A percentile compares a stretch with the other conserved stretches of the same genome.
Evolutionary conservation across 2,888 invertebrate genomes (phyloP).

Genomic region (Trichacis sp.): DNA sequence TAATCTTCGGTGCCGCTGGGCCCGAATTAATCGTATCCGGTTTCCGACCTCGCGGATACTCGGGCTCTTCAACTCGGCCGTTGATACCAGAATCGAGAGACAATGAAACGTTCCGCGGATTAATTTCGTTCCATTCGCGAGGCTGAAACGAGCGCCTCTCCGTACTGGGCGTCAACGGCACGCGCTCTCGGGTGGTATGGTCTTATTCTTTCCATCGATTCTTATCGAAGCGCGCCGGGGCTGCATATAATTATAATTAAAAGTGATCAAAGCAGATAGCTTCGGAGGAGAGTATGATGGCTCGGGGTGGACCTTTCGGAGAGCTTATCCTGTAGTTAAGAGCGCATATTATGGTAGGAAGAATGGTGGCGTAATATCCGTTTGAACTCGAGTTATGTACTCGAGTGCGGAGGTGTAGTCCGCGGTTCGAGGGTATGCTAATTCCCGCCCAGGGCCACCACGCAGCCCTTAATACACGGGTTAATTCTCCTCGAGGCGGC

Average conservation of each 20-base stretch:
- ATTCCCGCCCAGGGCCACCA: conserved; percentile 67
- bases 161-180: conserved; percentile 65
- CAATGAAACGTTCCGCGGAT: too few relatives aligned
- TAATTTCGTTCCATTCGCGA: too few relatives aligned
- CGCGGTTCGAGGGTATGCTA: conserved; percentile 65
- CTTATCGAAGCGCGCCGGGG: too few relatives aligned
- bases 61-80: neutral
- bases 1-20: conserved; percentile 57
- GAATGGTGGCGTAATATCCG: conserved; percentile 68
- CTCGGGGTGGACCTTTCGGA: conserved; percentile 49
- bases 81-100: neutral
- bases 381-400: conserved; percentile 66
- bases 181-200: conserved; percentile 65
- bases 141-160: too few relatives aligned
- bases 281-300: conserved; percentile 38
- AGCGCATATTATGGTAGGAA: conserved; percentile 57
- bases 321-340: conserved; percentile 61
- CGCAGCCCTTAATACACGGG: conserved; percentile 68
- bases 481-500: conserved; percentile 63
- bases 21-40: conserved; percentile 59
- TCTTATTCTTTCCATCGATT: conserved; percentile 48
- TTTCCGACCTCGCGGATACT: conserved; percentile 55
- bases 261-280: conserved; percentile 64
- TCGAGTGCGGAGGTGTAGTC: conserved; percentile 66
- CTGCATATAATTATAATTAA: conserved; percentile 68